Conservation (phyloP, 2,888 invertebrate genomes). For the Pseudolycoriella hygida region DNA sequence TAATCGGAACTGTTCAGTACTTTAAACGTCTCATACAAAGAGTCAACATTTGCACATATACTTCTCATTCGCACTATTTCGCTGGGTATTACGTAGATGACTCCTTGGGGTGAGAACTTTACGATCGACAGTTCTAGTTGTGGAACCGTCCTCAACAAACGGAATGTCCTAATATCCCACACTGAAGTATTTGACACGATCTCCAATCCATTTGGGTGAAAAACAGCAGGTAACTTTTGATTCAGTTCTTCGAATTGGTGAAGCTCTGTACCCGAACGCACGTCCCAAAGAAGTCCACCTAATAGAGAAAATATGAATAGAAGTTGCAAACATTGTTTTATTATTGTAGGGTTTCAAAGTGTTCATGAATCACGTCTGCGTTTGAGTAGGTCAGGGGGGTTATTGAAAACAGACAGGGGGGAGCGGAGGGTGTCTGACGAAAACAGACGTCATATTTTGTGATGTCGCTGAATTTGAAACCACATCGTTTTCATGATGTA, state of each 20-base stretch:
- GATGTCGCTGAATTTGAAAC: no score
- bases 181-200: slow-evolving; percentile 97
- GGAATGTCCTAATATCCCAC: slow-evolving; percentile 93
- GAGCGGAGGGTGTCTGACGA: no score
- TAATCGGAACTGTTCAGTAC: slow-evolving; percentile 90
- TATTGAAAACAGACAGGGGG: no score
- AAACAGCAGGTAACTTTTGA: slow-evolving; percentile 84
- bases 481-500: no score
- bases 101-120: slow-evolving; percentile 70
- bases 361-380: no score
- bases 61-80: slow-evolving; percentile 56
- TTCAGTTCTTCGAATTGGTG: slow-evolving; percentile 97
- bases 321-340: no score
- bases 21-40: slow-evolving; percentile 78
- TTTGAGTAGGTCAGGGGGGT: no score
- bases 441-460: no score
- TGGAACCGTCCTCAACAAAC: slow-evolving; percentile 83
- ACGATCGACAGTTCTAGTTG: slow-evolving; percentile 79
- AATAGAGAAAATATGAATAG: not conserved
- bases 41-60: slow-evolving; percentile 30
- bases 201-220: slow-evolving; percentile 90
- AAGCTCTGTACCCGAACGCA: slow-evolving; percentile 68
- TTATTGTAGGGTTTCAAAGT: no score
- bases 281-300: slow-evolving; percentile 93
- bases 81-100: slow-evolving; percentile 71